These are phyloP conservation scores for Gymnoscopelus microlampas DNA, from an alignment of 2,797 vertebrate genomes.

Conservation along the genomic window DNA sequence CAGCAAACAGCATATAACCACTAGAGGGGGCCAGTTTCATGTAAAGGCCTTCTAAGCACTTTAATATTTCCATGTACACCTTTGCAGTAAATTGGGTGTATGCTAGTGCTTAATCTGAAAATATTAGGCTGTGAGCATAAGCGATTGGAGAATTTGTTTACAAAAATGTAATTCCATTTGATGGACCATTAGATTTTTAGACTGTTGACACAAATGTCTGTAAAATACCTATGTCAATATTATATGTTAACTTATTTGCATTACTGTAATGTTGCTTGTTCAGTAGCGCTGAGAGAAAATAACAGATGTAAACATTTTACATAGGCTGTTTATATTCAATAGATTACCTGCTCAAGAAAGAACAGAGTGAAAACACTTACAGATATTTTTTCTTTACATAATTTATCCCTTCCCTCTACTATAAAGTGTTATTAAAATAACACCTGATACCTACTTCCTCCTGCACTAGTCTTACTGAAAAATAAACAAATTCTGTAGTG, in stretches of 20 bases:
- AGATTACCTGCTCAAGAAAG: background rate
- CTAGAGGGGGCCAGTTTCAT: conserved; percentile 43
- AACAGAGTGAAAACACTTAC: background rate
- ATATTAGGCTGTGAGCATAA: conserved; percentile 40
- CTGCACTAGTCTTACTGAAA: conserved; percentile 5
- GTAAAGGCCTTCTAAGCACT: conserved; percentile 14
- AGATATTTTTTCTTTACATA: background rate
- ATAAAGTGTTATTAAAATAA: too few species aligned
- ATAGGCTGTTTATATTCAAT: conserved; percentile 39
- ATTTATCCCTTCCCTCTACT: background rate
- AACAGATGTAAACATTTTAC: conserved; percentile 68
- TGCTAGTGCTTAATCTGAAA: conserved; percentile 52
- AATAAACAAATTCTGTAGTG: background rate
- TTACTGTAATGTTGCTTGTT: conserved; percentile 68
- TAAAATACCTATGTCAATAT: conserved; percentile 67
- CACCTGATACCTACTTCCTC: background rate
- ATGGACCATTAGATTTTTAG: conserved; percentile 59
- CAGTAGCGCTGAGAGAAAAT: conserved; percentile 56
- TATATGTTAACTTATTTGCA: conserved; percentile 69
- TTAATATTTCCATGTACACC: conserved; percentile 35
- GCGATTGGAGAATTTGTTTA: conserved; percentile 36
- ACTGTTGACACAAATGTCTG: conserved; percentile 71
- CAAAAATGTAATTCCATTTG: conserved; percentile 49
- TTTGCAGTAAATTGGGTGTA: conserved; percentile 49
- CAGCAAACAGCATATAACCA: conserved; percentile 32